These are phyloP conservation scores for Lepidonotus clava DNA, from an alignment of 2,888 invertebrate genomes.

Conservation along the genomic window DNA sequence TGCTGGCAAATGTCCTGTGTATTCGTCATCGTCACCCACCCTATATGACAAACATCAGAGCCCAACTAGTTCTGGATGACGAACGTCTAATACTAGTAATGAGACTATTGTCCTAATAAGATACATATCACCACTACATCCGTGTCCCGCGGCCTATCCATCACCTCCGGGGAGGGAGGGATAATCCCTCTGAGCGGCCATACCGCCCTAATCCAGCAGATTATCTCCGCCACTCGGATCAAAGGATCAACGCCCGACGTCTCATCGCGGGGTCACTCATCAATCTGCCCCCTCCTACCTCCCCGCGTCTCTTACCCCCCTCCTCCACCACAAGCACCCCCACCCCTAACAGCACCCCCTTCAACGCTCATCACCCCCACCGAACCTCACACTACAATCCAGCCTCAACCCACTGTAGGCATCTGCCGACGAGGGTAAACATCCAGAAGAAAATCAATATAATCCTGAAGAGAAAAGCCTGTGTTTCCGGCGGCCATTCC, in stretches of 20 bases:
- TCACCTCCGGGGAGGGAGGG: neutral
- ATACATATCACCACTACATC: neutral
- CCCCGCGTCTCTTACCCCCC: neutral
- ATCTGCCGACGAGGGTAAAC: neutral
- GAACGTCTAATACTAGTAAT: neutral
- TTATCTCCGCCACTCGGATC: conserved; percentile 6
- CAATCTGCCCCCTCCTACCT: neutral
- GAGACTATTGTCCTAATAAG: conserved; percentile 19
- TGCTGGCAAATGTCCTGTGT: no score
- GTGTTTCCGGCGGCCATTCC: no score
- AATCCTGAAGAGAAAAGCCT: neutral
- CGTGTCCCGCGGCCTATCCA: neutral
- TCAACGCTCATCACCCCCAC: no score
- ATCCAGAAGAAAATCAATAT: neutral
- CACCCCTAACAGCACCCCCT: no score
- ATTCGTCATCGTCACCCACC: no score
- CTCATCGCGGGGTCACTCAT: neutral
- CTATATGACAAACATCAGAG: no score
- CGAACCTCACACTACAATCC: no score
- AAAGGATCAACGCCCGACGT: neutral
- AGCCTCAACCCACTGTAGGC: neutral
- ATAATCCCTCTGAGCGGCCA: neutral
- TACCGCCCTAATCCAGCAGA: neutral
- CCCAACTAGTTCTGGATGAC: no score
- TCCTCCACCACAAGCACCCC: no score